Evolutionary conservation across 2,797 vertebrate genomes (phyloP), one percentile per base, ranked within the genome.

Genomic region (Limosa lapponica): DNA sequence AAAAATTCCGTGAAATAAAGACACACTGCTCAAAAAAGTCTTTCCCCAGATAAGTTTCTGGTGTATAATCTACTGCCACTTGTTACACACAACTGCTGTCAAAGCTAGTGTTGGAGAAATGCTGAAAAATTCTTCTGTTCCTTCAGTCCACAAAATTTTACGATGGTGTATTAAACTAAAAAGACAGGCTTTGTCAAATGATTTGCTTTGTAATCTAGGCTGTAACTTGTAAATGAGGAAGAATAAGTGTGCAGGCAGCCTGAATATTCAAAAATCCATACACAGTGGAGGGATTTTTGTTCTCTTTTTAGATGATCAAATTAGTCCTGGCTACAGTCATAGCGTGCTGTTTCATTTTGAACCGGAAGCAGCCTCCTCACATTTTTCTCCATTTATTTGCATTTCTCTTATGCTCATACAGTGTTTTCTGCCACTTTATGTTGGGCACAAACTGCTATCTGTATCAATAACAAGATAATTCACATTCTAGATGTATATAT

Each of bases 201-300:
- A n/a, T 74, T 74, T 94, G n/a, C 64, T 87, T 77, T 77, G 16
- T 12, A 10, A 14, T 55, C 36, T 49, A 67, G 32, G 32, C 0
- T 34, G n/a, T n/a, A 64, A 78, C 5, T 55, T 34, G 9, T 2
- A 91, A 71, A 73, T 52, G 6, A 49, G n/a, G 44, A 87, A 87
- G 57, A 64, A 12, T 6, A 59, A 67, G 4, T 19, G 3, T 3
- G 3, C 10, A 71, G 11, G 7, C 18, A 94, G 22, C 51, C 51
- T 65, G 34, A 71, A 52, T 61, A 86, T 78, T 90, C 5, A 57
- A 57, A 77, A 90, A 30, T 23, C 3, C 4, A 37, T n/a, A 27
- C 9, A 52, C 2, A 57, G 8, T 37, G 16, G 6, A 66, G 57
- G 24, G 24, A 16, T 0, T 0, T 3, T 57, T 85, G 1, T 22